These are phyloP conservation scores for Calameuta filiformis DNA, from an alignment of 2,888 invertebrate genomes.

Conservation along the genomic window DNA sequence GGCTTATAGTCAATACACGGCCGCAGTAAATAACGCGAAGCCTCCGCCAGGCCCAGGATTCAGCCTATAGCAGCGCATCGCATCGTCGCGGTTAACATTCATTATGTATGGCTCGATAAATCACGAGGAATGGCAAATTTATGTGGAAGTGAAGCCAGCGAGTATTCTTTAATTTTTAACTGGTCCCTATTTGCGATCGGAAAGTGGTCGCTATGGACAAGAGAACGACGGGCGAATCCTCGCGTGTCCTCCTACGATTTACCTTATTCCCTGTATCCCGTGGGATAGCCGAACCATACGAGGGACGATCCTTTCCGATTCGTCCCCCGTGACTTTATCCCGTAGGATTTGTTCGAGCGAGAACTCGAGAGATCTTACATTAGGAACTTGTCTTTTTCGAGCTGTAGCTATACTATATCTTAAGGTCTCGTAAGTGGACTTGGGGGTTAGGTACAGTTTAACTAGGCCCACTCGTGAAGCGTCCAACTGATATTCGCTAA, in stretches of 20 bases:
- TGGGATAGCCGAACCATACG: neutral
- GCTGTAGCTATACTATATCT: neutral
- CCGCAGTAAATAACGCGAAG: slow-evolving; percentile 35
- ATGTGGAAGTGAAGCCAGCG: slow-evolving; percentile 49
- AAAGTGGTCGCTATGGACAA: neutral
- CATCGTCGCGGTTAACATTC: slow-evolving; percentile 44
- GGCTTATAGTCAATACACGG: slow-evolving; percentile 39
- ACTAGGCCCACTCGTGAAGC: neutral
- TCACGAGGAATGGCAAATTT: slow-evolving; percentile 57
- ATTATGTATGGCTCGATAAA: slow-evolving; percentile 50
- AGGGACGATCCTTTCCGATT: neutral
- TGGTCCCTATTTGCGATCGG: slow-evolving; percentile 22
- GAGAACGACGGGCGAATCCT: neutral
- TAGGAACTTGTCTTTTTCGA: neutral
- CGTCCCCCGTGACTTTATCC: neutral
- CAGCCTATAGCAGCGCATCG: slow-evolving; percentile 8
- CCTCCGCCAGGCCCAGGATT: slow-evolving; percentile 26
- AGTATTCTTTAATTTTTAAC: slow-evolving; percentile 45
- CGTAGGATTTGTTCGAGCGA: neutral
- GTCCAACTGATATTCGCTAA: neutral
- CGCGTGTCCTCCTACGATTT: neutral
- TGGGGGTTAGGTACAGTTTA: neutral
- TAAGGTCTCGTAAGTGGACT: neutral
- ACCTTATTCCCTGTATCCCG: neutral
- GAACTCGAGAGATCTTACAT: neutral